Evolutionary conservation across 1,140 invertebrate genomes (phyloP).

Genomic region (Eubasilissa regina): DNA sequence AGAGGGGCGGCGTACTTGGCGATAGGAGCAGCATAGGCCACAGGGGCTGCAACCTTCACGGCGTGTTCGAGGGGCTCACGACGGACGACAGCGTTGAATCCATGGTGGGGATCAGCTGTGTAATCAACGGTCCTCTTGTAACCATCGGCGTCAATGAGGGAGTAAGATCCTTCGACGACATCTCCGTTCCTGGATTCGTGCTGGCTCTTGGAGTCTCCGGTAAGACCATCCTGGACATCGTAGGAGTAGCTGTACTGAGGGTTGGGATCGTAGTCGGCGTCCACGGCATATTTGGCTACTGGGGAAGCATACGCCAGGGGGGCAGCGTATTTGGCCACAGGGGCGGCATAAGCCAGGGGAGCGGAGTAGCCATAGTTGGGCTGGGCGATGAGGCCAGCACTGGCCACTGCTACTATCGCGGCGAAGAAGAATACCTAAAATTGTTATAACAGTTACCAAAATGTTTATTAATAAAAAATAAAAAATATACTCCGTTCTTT

Average conservation of each 20-base stretch:
- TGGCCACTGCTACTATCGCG: conserved; percentile 38
- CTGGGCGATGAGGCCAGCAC: conserved; percentile 50
- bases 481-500: too few relatives aligned
- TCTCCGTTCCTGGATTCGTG: conserved; percentile 74
- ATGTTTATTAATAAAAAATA: too few relatives aligned
- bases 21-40: conserved; percentile 59
- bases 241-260: conserved; percentile 75
- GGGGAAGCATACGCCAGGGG: conserved; percentile 60
- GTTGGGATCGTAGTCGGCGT: conserved; percentile 71
- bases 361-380: conserved; percentile 48
- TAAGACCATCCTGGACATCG: conserved; percentile 74
- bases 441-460: too few relatives aligned
- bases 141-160: conserved; percentile 74
- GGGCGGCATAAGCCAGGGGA: conserved; percentile 57
- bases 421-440: conserved; percentile 46
- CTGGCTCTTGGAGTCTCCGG: conserved; percentile 76
- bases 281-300: conserved; percentile 69
- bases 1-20: conserved; percentile 56
- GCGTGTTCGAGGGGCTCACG: conserved; percentile 66
- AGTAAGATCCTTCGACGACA: conserved; percentile 73
- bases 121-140: conserved; percentile 74
- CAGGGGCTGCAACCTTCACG: conserved; percentile 65
- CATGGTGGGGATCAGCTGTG: conserved; percentile 73
- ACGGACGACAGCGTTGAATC: conserved; percentile 70
- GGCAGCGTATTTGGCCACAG: conserved; percentile 66